These are phyloP conservation scores for Amphibalanus amphitrite DNA, from an alignment of 1,140 invertebrate species.

Conservation along the genomic window DNA sequence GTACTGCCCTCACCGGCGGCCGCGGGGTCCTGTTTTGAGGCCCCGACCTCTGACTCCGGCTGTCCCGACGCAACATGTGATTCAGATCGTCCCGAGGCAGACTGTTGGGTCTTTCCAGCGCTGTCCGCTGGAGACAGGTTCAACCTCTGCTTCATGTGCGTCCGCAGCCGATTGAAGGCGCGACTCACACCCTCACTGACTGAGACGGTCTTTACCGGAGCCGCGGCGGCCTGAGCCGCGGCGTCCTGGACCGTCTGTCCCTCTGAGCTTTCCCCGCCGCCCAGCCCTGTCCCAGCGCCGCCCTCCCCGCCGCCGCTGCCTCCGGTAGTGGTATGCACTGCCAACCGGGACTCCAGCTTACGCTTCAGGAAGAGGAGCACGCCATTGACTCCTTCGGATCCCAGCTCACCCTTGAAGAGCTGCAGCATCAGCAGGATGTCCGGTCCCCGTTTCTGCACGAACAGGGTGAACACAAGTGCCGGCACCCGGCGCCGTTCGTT, in stretches of 20 bases:
- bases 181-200: background rate
- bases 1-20: background rate
- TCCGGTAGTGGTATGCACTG: background rate
- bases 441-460: background rate
- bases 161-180: background rate
- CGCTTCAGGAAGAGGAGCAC: background rate
- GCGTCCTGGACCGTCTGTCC: too few relatives aligned
- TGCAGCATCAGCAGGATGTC: background rate
- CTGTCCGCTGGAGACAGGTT: background rate
- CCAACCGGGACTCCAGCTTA: background rate
- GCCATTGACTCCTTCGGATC: background rate
- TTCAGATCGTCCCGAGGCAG: too few relatives aligned
- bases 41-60: too few relatives aligned
- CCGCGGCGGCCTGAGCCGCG: too few relatives aligned
- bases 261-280: too few relatives aligned
- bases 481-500: background rate
- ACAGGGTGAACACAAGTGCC: background rate
- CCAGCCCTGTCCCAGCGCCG: too few relatives aligned
- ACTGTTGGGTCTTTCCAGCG: background rate
- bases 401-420: background rate
- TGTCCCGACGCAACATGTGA: background rate
- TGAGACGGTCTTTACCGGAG: background rate
- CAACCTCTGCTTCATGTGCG: background rate
- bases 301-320: too few relatives aligned
- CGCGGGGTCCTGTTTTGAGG: too few relatives aligned